Base-by-base conservation (phyloP, 2,113 vertebrate genomes). In the Calidris pugnax region DNA sequence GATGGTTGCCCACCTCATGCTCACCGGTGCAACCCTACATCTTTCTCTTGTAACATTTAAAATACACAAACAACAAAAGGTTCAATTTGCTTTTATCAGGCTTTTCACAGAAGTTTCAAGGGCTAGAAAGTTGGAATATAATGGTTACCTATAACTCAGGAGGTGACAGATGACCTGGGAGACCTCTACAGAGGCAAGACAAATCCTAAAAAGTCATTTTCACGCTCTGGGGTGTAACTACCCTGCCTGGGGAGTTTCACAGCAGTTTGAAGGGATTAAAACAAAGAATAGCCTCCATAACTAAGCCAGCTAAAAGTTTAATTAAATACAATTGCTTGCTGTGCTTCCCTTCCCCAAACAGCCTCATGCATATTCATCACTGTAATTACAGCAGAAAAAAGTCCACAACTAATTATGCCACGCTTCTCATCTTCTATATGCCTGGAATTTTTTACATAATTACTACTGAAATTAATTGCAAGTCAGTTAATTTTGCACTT, bases 311-410 rank as follows among this genome's bases (percentile, higher is more conserved):
- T 97, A 92, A 95, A 98, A 98, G 97, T 97, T 98, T 98, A 98
- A 98, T 98, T 98, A 98, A 97, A 97, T 95, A 97, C 96, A 97
- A 96, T 93, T 97, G 97, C 97, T 98, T 95, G 96, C 95, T 93
- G 88, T 93, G 97, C 77, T 85, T 97, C 95, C 91, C 92, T 97
- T 98, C 95, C 64, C 96, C 96, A 97, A 97, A 85, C 64, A 85
- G 97, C 81, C 94, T 98, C 97, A 98, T 98, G 92, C 97, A 98
- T 98, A 98, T 98, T 98, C 98, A 98, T 98, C 97, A 96, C 68
- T 77, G 78, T 97, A 98, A 98, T 98, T 98, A 98, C 56, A 88
- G 97, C 85, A 91, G 97, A 93, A 96, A 97, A 98, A 84, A 95
- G 67, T 75, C 93, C 93, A 96, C 53, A 71, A 97, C 97, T 98